phyloP scores from a whole-genome alignment of 2,888 invertebrate species.

The Ctena decussata region DNA sequence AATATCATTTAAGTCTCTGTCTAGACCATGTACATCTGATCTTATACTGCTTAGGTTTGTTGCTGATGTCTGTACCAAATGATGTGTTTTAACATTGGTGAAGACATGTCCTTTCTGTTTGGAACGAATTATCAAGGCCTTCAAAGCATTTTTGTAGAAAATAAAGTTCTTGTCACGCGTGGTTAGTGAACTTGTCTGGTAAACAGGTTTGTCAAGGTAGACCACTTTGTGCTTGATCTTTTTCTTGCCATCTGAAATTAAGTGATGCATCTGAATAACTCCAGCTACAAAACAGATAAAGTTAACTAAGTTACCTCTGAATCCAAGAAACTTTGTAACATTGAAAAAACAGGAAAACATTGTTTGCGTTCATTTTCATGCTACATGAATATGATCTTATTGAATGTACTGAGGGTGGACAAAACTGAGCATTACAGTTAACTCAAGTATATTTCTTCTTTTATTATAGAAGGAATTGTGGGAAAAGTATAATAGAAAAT shows the following conservation, averaged over 20 bases:
- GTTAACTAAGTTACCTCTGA: too few species aligned
- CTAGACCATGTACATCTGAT: not conserved
- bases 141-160: constrained; percentile 76
- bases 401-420: too few species aligned
- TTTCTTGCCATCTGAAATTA: constrained; percentile 68
- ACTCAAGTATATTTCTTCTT: too few species aligned
- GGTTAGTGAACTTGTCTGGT: constrained; percentile 45
- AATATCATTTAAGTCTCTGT: not conserved
- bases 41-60: not conserved
- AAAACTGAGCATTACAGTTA: too few species aligned
- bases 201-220: constrained; percentile 78
- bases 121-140: constrained; percentile 55
- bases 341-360: too few species aligned
- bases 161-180: constrained; percentile 70
- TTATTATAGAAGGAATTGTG: too few species aligned
- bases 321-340: too few species aligned
- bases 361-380: too few species aligned
- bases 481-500: too few species aligned
- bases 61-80: not conserved
- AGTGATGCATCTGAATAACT: too few species aligned
- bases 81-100: constrained; percentile 42
- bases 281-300: too few species aligned
- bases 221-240: constrained; percentile 70
- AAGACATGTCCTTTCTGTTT: constrained; percentile 59
- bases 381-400: too few species aligned